Evolutionary conservation across 2,888 invertebrate species (phyloP), one percentile per base, ranked within the genome.

Genomic region (Lycophotia porphyrea): DNA sequence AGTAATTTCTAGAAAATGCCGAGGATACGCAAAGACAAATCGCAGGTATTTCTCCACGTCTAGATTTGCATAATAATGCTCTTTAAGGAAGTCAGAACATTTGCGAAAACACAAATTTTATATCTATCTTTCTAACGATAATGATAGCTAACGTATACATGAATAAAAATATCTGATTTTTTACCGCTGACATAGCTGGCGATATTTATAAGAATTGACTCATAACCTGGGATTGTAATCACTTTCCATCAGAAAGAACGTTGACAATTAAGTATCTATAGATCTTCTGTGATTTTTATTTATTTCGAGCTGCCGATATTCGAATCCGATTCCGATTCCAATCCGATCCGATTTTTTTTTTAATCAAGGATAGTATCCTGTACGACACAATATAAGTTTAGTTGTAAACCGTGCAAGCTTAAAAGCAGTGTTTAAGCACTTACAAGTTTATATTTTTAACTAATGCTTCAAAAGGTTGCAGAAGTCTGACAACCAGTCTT

Each of bases 61-160:
- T 4, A 76, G 63, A 81, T 79, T 82, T 82, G 78, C 82, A 81
- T 79, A 79, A 76, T 55, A 79, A 79, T 76, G 55, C 42, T 68
- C 15, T 76, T n/a, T 67, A 67, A 58, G 76, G 52, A 7, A 58
- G 55, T 81, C 34, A n/a, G n/a, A 42, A 15, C 36, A 78, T 81
- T 78, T 76, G 76, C 15, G 27, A 76, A 76, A 9, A 75, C 18
- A 27, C 36, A 24, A 49, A 66, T 44, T 66, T 52, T 39, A 36
- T n/a, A n/a, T n/a, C 55, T 7, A 36, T 34, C 1, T 69, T 84
- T 72, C 11, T 49, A 69, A 73, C 49, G 55, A 49, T 58, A 66
- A 61, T 65, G 4, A 18, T 47, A 13, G 27, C 42, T 34, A 24
- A 21, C 4, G 8, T 58, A 9, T 11, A 34, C 18, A 58, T 31